Evolutionary conservation across 2,113 vertebrate genomes (phyloP).

Genomic region (Crotalus viridis): DNA sequence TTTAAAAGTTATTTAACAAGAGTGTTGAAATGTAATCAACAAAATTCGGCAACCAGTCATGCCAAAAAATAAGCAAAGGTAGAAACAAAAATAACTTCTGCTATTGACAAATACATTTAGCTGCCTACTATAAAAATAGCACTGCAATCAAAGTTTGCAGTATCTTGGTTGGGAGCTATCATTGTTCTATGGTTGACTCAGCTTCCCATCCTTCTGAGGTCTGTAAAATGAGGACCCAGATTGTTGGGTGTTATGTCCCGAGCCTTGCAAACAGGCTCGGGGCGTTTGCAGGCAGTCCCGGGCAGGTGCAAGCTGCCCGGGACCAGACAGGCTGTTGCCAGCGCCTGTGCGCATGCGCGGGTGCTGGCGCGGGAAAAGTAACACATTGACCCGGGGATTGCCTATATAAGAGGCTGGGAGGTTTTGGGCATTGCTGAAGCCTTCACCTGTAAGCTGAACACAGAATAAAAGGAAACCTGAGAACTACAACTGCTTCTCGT

Average conservation of each 20-base stretch:
- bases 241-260: neutral
- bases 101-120: neutral
- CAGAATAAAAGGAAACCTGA: too few relatives aligned
- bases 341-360: too few relatives aligned
- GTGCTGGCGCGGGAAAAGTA: too few relatives aligned
- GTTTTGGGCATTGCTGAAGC: too few relatives aligned
- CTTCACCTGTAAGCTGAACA: too few relatives aligned
- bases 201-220: neutral
- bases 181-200: neutral
- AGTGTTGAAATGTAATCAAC: neutral
- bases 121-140: neutral
- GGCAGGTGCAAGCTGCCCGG: too few relatives aligned
- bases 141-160: neutral
- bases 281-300: too few relatives aligned
- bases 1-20: neutral
- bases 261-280: too few relatives aligned
- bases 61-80: neutral
- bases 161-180: neutral
- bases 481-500: too few relatives aligned
- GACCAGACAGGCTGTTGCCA: too few relatives aligned
- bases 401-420: too few relatives aligned
- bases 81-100: neutral
- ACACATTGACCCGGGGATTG: too few relatives aligned
- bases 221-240: neutral
- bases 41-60: neutral